These are phyloP conservation scores for Catagonus wagneri DNA, from an alignment of 2,113 vertebrate species.

Conservation along the genomic window DNA sequence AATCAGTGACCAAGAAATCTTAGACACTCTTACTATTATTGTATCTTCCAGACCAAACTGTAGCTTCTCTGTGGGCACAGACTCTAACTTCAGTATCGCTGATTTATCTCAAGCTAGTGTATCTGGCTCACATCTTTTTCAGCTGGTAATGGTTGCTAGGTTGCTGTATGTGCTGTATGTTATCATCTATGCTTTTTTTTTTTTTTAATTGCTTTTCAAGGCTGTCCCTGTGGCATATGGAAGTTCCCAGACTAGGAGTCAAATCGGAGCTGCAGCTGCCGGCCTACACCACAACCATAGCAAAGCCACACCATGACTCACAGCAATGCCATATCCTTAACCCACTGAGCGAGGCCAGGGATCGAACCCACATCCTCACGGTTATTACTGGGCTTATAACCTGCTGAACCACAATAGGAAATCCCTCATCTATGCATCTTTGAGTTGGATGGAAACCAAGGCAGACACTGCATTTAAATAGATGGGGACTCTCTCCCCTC, in stretches of 20 bases:
- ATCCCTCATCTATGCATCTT: accelerated
- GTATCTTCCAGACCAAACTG: accelerated
- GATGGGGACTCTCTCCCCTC: not conserved
- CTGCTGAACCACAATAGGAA: no score
- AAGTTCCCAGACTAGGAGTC: no score
- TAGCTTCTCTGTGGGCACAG: not conserved
- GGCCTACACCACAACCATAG: no score
- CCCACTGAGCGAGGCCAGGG: no score
- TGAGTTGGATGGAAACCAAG: not conserved
- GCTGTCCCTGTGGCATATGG: no score
- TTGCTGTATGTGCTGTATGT: accelerated
- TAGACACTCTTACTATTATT: accelerated
- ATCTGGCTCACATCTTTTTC: accelerated
- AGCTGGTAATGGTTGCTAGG: accelerated
- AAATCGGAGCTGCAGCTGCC: no score
- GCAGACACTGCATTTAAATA: not conserved
- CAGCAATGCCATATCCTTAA: no score
- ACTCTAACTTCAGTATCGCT: not conserved
- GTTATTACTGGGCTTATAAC: no score
- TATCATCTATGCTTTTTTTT: accelerated
- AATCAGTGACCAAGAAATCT: not conserved
- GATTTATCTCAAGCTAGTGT: not conserved
- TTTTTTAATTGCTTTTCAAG: no score
- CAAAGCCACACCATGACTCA: no score
- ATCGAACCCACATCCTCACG: no score